Base-by-base conservation (phyloP, 2,113 vertebrate genomes). In the Sprattus sprattus region DNA sequence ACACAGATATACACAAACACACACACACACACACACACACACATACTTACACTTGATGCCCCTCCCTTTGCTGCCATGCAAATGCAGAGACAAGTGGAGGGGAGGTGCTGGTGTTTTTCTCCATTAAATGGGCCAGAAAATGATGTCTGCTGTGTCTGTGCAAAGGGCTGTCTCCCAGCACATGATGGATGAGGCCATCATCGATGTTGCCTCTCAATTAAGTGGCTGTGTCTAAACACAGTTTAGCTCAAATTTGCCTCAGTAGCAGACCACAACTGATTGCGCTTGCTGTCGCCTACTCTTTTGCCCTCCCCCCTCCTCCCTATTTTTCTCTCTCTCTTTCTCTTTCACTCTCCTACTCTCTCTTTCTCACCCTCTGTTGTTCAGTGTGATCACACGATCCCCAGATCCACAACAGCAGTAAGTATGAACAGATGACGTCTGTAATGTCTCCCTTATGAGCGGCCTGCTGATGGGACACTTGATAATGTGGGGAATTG, bases 161-260 rank as follows among this genome's bases (percentile, higher is more conserved):
- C 71, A 80, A 60, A 52, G 82, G 39, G 32, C 86, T 87, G 87
- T 89, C 88, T 86, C 9, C 16, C 50, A 81, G 50, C 45, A 5
- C 11, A 87, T 93, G 93, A 94, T 93, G 82, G 90, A 93, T 93
- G 89, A 86, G 87, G 91, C 88, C 85, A 86, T 93, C 91, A 88
- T 81, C 85, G 57, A 82, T 57, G 57, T 80, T 85, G 85, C 90
- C 88, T 91, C 82, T 83, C 71, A 81, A 89, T 91, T 90, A 88
- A 92, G 87, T 89, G 86, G 1, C 86, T 91, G 54, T 88, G 88
- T 90, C 86, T 89, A 90, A 94, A 91, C 88, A 88, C 81, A 84
- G 83, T 85, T 87, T 81, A 87, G 83, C 89, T 91, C 83, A 86
- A 89, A 67, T 88, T 89, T 87, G 85, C 57, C 64, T 87, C 85